Percentiles rank a stretch among this genome's conserved stretches.
Conservation (phyloP, 1,140 invertebrate species). For the Neelides sp. region DNA sequence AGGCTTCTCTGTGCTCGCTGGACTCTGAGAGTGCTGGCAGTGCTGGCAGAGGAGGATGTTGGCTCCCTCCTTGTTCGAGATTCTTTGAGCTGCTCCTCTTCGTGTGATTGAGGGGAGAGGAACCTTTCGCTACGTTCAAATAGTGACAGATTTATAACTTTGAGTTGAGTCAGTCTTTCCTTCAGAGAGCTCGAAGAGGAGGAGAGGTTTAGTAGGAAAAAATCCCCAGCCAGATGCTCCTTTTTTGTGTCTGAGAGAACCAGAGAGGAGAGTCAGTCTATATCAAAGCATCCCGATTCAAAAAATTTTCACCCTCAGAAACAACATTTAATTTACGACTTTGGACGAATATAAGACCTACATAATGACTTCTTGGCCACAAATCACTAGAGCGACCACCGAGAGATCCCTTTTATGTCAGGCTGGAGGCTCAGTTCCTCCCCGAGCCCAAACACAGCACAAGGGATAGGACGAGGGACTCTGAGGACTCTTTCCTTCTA, state of each 20-base stretch:
- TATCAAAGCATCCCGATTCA: slow-evolving; percentile 28
- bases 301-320: slow-evolving; percentile 30
- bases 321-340: slow-evolving; percentile 31
- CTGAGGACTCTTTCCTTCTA: no score
- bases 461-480: no score
- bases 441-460: no score
- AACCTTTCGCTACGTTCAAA: slow-evolving; percentile 17
- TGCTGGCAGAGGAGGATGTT: no score
- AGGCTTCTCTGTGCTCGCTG: no score
- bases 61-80: no score
- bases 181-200: slow-evolving; percentile 21
- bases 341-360: no score
- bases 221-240: slow-evolving; percentile 28
- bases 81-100: no score
- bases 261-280: no score
- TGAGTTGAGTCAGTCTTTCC: no score
- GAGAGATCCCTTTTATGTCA: slow-evolving; percentile 17
- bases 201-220: slow-evolving; percentile 13
- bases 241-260: slow-evolving; percentile 21
- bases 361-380: slow-evolving; percentile 30
- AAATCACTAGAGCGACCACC: slow-evolving; percentile 29
- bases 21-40: no score
- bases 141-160: slow-evolving; percentile 31
- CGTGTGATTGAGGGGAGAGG: slow-evolving; percentile 25
- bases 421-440: no score